Base-by-base conservation (phyloP, 2,888 invertebrate genomes). In the Nudaria mundana region DNA sequence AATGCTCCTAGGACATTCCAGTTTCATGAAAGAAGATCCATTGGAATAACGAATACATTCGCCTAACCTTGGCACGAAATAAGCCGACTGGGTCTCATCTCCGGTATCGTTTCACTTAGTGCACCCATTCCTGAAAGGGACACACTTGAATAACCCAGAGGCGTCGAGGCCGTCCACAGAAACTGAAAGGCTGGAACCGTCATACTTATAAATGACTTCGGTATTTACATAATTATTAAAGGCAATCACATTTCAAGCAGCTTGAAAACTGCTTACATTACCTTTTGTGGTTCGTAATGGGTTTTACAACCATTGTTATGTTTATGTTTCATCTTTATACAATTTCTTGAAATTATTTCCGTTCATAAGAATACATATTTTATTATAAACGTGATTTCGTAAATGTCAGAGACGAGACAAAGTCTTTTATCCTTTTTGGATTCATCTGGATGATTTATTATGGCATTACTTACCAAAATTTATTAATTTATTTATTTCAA, bases 51-150 rank as follows among this genome's bases (percentile, higher is more conserved):
- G n/a, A n/a, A n/a, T n/a, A n/a, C n/a, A n/a, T n/a, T n/a, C n/a
- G n/a, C n/a, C n/a, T n/a, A n/a, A n/a, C n/a, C n/a, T n/a, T n/a
- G n/a, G n/a, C n/a, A 62, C 49, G 66, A 58, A 60, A 55, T 55
- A 56, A 61, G 63, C 59, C 54, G 48, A 52, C 66, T 60, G 63
- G 55, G 55, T 63, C 66, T 75, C 76, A 80, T 80, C 79, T 79
- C 77, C 79, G 76, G 76, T 76, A 75, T 76, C 75, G 73, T 77
- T 81, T 75, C 76, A 78, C 73, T 81, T 71, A 73, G 70, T 72
- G 63, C 63, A 52, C 62, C 61, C 64, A 66, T 69, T 70, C 56
- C 69, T 63, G 62, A 64, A 61, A n/a, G 72, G 76, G 74, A 74
- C 73, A 75, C 69, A 70, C 71, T 71, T 56, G 71, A 73, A 64